Evolutionary conservation across 1,140 invertebrate genomes (phyloP), one percentile per base, ranked within the genome.

Genomic region (Drepana arcuata): DNA sequence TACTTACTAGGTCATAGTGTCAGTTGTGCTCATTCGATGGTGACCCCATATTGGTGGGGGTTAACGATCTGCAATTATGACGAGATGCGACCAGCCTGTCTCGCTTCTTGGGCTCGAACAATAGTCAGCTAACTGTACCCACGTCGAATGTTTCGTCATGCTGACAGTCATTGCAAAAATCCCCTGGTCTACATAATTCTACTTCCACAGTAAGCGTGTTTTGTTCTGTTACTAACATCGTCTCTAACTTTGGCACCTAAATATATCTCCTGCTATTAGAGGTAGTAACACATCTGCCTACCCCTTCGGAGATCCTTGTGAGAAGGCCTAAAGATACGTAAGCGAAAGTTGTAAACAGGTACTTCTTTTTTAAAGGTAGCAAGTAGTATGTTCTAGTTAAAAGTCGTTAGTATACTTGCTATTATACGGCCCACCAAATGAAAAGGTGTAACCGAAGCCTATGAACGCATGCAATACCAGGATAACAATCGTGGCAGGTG

Each of bases 41-140:
- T 14, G 28, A 45, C 18, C 13, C 26, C n/a, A n/a, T n/a, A n/a
- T n/a, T n/a, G n/a, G n/a, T n/a, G n/a, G 38, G 29, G 49, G 49
- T 53, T 48, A 53, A 53, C 37, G 49, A 44, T 53, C 49, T 27
- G 35, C 44, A 40, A 43, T 47, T 43, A 48, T 40, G 49, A 30
- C 39, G 16, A 34, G 39, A 15, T 6, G 27, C 16, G 29, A 29
- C 26, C 15, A 26, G 41, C 27, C 23, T n/a, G 41, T 51, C 48
- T 57, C 41, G 42, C 35, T 31, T 16, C 33, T 21, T 39, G 48
- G 21, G 26, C 27, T 18, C 32, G 34, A 52, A 57, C 48, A 57
- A 57, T 57, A 30, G 31, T n/a, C 26, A 30, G 21, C 24, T 47
- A 48, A 56, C 48, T 48, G 48, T 51, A 42, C 36, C 33, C 21